A percentile compares a stretch with the other conserved stretches of the same genome.
These are phyloP conservation scores for Phyllostomus discolor DNA, from an alignment of 2,113 vertebrate species.

Conservation along the genomic window DNA sequence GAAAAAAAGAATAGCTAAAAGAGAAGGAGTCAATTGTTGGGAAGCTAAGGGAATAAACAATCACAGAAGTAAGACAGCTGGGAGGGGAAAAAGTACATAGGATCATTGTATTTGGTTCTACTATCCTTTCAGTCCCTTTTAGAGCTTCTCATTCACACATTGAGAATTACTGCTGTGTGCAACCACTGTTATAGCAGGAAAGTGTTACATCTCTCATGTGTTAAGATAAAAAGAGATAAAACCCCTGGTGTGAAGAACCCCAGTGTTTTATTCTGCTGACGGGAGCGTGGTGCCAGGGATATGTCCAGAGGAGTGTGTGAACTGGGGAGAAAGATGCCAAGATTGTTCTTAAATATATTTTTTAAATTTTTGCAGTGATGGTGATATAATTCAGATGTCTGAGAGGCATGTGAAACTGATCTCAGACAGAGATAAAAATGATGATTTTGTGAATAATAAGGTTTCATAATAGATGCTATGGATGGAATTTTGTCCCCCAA, in stretches of 20 bases:
- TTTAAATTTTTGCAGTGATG: neutral
- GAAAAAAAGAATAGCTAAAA: neutral
- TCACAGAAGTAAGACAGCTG: neutral
- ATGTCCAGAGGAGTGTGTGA: neutral
- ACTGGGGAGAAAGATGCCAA: neutral
- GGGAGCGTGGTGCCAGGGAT: neutral
- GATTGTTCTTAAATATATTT: neutral
- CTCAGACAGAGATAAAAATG: neutral
- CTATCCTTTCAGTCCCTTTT: neutral
- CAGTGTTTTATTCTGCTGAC: neutral
- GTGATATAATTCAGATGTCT: neutral
- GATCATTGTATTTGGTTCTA: neutral
- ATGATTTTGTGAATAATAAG: neutral
- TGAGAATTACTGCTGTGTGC: neutral
- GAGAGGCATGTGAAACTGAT: neutral
- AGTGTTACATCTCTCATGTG: neutral
- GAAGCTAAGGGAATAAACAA: neutral
- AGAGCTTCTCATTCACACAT: neutral
- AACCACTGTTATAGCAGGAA: neutral
- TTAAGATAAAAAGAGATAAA: neutral
- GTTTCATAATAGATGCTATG: neutral
- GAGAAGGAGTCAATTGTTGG: neutral
- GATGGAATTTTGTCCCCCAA: neutral
- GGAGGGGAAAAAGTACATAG: no score
- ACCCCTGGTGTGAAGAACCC: neutral